phyloP scores from a whole-genome alignment of 1,140 invertebrate species.

The Eulimnadia texana region DNA sequence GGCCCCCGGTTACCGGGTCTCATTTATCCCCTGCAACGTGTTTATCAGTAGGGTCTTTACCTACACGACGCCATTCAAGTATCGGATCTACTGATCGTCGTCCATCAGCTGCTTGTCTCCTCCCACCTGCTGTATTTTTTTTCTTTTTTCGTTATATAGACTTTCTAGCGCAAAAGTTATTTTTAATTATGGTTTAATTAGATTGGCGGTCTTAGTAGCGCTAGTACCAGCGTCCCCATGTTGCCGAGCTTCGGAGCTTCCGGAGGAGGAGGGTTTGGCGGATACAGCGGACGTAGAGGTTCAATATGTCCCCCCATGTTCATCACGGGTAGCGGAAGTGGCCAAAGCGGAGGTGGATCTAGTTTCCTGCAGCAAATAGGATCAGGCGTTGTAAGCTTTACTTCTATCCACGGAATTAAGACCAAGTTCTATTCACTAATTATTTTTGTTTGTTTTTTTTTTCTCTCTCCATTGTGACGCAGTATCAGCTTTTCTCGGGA shows the following conservation, averaged over 20 bases:
- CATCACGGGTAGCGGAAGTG: constrained; percentile 9
- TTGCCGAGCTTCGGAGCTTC: background rate
- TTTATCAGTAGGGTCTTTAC: constrained; percentile 44
- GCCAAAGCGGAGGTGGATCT: constrained; percentile 13
- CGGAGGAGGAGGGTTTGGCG: constrained; percentile 7
- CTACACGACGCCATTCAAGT: constrained; percentile 71
- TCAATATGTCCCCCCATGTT: constrained; percentile 16
- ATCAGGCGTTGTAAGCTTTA: constrained; percentile 24
- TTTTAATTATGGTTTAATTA: background rate
- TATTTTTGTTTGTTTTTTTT: background rate
- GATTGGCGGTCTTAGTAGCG: constrained; percentile 6
- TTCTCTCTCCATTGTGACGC: background rate
- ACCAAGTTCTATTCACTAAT: no score
- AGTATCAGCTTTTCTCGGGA: constrained; percentile 14
- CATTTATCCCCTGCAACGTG: constrained; percentile 64
- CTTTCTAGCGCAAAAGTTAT: no score
- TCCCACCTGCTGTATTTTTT: constrained; percentile 40
- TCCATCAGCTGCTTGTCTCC: constrained; percentile 66
- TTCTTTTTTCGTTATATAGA: background rate
- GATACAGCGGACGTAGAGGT: constrained; percentile 14
- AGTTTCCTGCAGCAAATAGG: constrained; percentile 26
- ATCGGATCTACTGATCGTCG: constrained; percentile 74
- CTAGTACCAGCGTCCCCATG: constrained; percentile 13
- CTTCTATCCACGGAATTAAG: background rate
- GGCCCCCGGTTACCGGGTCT: constrained; percentile 70